Conservation (phyloP, 1,140 invertebrate species). For the Pseudomyrmex cubaensis region DNA sequence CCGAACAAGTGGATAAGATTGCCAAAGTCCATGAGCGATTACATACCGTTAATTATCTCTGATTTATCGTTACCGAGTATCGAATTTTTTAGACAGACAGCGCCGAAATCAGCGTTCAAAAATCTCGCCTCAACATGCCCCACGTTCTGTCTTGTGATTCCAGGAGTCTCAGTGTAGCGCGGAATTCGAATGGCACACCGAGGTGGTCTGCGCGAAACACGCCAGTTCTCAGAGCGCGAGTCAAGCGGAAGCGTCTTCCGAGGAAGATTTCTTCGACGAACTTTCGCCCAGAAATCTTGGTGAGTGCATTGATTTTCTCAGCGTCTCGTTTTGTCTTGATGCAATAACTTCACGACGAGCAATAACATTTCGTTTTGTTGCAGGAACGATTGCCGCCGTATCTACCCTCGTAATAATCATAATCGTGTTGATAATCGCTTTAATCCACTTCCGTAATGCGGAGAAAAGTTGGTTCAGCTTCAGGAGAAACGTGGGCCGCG, state of each 20-base stretch:
- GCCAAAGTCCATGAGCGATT: no score
- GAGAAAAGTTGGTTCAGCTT: conserved; percentile 61
- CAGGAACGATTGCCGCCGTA: conserved; percentile 47
- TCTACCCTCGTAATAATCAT: conserved; percentile 26
- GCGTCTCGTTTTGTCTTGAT: not conserved
- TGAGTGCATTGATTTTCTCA: no score
- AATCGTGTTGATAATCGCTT: conserved; percentile 32
- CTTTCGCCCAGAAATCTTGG: conserved; percentile 22
- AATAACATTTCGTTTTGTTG: conserved; percentile 25
- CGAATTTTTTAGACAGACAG: no score
- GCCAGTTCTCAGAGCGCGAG: conserved; percentile 21
- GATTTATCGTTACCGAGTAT: no score
- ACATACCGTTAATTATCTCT: no score
- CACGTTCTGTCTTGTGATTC: conserved; percentile 15
- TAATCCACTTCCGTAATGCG: conserved; percentile 70
- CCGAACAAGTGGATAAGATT: no score
- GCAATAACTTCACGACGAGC: not conserved
- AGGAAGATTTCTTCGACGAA: not conserved
- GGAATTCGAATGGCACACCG: conserved; percentile 74
- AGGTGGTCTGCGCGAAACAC: conserved; percentile 59
- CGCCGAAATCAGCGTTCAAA: no score
- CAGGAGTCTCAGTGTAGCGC: conserved; percentile 66
- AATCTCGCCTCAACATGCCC: no score
- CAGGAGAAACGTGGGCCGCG: conserved; percentile 62
- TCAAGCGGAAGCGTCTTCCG: not conserved